Percentiles rank a stretch among this genome's conserved stretches.
Evolutionary conservation across 1,140 invertebrate genomes (phyloP).

Genomic region (Asbolus verrucosus): DNA sequence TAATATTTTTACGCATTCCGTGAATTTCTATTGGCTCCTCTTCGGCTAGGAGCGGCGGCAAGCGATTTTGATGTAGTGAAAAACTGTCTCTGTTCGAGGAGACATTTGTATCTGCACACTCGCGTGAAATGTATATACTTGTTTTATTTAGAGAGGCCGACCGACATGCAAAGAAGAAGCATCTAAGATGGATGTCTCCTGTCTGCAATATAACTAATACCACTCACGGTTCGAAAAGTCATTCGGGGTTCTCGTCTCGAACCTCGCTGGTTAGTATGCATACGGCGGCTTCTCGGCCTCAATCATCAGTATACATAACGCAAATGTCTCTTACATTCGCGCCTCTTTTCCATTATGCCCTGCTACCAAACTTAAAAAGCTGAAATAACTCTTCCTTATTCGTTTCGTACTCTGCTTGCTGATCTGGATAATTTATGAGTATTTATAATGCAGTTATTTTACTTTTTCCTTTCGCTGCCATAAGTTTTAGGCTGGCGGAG

Average conservation of each 20-base stretch:
- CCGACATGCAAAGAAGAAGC: not conserved
- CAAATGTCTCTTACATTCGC: conserved; percentile 61
- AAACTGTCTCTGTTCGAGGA: too few species aligned
- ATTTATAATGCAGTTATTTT: conserved; percentile 43
- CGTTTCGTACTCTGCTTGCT: conserved; percentile 42
- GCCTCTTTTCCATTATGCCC: conserved; percentile 58
- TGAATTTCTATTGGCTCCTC: too few species aligned
- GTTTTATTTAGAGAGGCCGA: conserved; percentile 6
- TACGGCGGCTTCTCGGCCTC: conserved; percentile 53
- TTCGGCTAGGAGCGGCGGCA: too few species aligned
- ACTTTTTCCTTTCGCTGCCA: conserved; percentile 1
- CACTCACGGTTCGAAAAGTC: conserved; percentile 49
- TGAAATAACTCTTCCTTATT: conserved; percentile 54
- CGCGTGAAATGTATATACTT: conserved; percentile 9
- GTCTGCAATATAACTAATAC: conserved; percentile 48
- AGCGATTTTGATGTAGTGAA: too few species aligned
- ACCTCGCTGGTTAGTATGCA: conserved; percentile 58
- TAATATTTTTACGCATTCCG: too few species aligned
- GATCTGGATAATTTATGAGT: conserved; percentile 50
- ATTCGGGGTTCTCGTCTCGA: conserved; percentile 43
- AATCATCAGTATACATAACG: conserved; percentile 63
- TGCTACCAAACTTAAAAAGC: conserved; percentile 54
- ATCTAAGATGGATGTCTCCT: conserved; percentile 43
- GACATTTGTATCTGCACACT: not conserved
- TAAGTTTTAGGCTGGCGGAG: not conserved